Evolutionary conservation across 2,113 vertebrate species (phyloP).

Genomic region (Pelmatolapia mariae): DNA sequence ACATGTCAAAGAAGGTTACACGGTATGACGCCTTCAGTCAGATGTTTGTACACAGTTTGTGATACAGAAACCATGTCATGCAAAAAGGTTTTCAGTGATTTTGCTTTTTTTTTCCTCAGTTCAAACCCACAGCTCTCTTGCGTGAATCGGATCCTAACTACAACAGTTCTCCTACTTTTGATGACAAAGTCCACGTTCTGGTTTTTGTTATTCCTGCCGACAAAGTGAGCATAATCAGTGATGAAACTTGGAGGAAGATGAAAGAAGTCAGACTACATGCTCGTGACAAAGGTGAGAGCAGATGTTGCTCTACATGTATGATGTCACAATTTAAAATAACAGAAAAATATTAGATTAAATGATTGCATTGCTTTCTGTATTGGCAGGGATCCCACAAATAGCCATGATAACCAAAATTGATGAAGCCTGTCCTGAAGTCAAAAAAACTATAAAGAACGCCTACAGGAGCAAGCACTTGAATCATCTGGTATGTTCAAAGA

Average conservation of each 20-base stretch:
- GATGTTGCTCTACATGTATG: background rate
- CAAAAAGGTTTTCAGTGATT: rapidly evolving
- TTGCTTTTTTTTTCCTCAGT: rapidly evolving
- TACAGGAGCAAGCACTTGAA: rapidly evolving
- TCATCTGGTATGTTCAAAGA: rapidly evolving
- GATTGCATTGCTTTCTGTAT: rapidly evolving
- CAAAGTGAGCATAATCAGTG: rapidly evolving
- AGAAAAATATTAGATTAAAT: background rate
- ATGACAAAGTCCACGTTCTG: rapidly evolving
- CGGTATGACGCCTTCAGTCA: rapidly evolving
- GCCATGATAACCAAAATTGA: rapidly evolving
- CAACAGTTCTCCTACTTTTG: background rate
- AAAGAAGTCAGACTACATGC: background rate
- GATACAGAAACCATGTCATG: rapidly evolving
- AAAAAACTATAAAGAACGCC: rapidly evolving
- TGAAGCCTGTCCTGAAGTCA: background rate
- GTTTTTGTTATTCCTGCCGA: rapidly evolving
- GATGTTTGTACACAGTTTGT: background rate
- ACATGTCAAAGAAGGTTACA: background rate
- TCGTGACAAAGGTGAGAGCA: background rate
- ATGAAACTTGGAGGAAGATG: rapidly evolving
- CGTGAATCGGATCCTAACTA: rapidly evolving
- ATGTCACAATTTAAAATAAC: rapidly evolving
- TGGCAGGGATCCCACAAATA: background rate
- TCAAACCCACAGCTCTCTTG: rapidly evolving